Evolutionary conservation across 2,888 invertebrate genomes (phyloP), one percentile per base, ranked within the genome.

Genomic region (Seira ritae): DNA sequence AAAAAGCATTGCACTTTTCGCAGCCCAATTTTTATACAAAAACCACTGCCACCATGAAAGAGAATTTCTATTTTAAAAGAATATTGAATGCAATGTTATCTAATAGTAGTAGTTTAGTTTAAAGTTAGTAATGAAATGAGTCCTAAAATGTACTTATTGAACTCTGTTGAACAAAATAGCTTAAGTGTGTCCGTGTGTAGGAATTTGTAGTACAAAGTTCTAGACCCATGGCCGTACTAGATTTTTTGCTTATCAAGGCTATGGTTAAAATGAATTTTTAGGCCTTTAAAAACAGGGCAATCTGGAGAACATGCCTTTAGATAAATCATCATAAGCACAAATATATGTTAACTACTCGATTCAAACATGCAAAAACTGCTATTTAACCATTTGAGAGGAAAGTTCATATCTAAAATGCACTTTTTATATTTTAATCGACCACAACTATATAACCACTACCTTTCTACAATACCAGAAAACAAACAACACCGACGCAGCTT

Each of bases 331-430:
- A 75, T 73, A 67, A 73, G 23, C 67, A 55, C 19, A 68, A 17
- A 62, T 72, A 72, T 66, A 74, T 66, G 46, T 74, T 66, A 15
- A 72, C 72, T 60, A 55, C 31, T 31, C 3, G 12, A 55, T 55
- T 60, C 23, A 60, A 31, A 72, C 17, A 24, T 55, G 72, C 31
- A 60, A 66, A 67, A 20, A 31, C 19, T 46, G 31, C 72, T 72
- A 79, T 79, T 79, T 79, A 67, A 72, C 72, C 55, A 6, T 55
- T 67, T 31, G 8, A 23, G 60, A 60, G 68, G 55, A 55, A 72
- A 80, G 73, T 80, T 80, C 73, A 73, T 80, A 73, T 67, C 73
- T 73, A 55, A 80, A 80, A 73, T 80, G 73, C 80, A 80, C 73
- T 80, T 67, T 68, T 20, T 73, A 68, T 15, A 55, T 55, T 55